Percentiles rank a stretch among this genome's conserved stretches.
Evolutionary conservation across 2,888 invertebrate genomes (phyloP).

Genomic region (Drosophila anomalata): DNA sequence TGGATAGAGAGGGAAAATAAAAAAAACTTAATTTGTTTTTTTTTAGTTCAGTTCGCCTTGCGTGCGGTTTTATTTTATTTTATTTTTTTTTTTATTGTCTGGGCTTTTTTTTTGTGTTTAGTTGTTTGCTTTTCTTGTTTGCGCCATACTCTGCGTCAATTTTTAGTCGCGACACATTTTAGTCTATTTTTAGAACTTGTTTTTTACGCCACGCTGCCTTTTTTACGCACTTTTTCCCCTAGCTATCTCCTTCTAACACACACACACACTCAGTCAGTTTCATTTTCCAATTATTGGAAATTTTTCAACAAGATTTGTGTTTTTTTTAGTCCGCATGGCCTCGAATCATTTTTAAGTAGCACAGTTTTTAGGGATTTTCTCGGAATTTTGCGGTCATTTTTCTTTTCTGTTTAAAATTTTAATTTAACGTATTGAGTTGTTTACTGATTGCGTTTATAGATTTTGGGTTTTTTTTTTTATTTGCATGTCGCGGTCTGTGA

Average conservation of each 20-base stretch:
- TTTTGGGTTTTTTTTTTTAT: slow-evolving; percentile 43
- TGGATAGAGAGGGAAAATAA: background rate
- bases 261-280: background rate
- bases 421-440: slow-evolving; percentile 19
- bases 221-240: slow-evolving; percentile 47
- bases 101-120: slow-evolving; percentile 29
- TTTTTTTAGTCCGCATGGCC: slow-evolving; percentile 19
- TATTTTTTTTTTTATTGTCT: slow-evolving; percentile 7
- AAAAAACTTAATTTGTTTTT: slow-evolving; percentile 40
- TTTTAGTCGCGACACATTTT: slow-evolving; percentile 60
- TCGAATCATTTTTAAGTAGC: slow-evolving; percentile 59
- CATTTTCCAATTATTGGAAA: background rate
- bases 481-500: slow-evolving; percentile 36
- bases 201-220: slow-evolving; percentile 57
- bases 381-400: slow-evolving; percentile 50
- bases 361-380: slow-evolving; percentile 71
- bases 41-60: slow-evolving; percentile 42
- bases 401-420: slow-evolving; percentile 8
- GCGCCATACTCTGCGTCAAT: slow-evolving; percentile 47
- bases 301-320: slow-evolving; percentile 22
- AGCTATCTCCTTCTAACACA: slow-evolving; percentile 7
- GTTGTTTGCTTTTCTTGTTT: slow-evolving; percentile 49
- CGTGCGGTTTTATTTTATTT: slow-evolving; percentile 33
- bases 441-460: slow-evolving; percentile 41
- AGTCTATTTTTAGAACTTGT: slow-evolving; percentile 58